Conservation (phyloP, 2,888 invertebrate species). For the Lucinisca nassula region DNA sequence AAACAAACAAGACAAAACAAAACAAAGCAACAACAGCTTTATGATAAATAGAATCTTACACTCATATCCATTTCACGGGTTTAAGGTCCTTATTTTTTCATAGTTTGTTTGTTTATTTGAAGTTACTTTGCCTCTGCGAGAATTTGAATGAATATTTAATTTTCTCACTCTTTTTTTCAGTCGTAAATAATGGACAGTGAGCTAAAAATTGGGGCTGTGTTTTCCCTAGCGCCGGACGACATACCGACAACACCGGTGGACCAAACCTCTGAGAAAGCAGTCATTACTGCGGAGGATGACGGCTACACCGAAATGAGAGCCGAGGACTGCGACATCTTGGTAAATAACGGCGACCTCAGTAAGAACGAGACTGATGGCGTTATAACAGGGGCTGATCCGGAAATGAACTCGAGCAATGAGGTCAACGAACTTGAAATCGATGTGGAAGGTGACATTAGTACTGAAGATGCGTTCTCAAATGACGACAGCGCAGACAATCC, state of each 20-base stretch:
- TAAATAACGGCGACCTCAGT: not conserved
- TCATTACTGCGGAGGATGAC: not conserved
- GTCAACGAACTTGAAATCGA: not conserved
- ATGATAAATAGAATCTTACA: too few species aligned
- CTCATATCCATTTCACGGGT: too few species aligned
- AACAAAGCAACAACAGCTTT: too few species aligned
- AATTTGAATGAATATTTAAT: not conserved
- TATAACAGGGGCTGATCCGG: not conserved
- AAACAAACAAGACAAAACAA: too few species aligned
- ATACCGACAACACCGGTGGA: not conserved
- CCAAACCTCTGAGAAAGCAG: not conserved
- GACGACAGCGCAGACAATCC: not conserved
- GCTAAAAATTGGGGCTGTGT: slow-evolving; percentile 55
- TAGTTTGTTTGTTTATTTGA: too few species aligned
- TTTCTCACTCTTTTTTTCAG: not conserved
- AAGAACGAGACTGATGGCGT: not conserved
- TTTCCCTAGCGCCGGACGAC: slow-evolving; percentile 36
- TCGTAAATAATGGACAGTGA: slow-evolving; percentile 19
- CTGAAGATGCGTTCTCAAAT: not conserved
- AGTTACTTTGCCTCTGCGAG: too few species aligned
- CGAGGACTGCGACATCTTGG: not conserved
- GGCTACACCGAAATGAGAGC: not conserved
- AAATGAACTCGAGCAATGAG: not conserved
- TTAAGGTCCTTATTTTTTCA: too few species aligned
- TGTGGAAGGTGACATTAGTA: not conserved